phyloP scores from a whole-genome alignment of 1,140 invertebrate genomes.

The Homarus americanus region DNA sequence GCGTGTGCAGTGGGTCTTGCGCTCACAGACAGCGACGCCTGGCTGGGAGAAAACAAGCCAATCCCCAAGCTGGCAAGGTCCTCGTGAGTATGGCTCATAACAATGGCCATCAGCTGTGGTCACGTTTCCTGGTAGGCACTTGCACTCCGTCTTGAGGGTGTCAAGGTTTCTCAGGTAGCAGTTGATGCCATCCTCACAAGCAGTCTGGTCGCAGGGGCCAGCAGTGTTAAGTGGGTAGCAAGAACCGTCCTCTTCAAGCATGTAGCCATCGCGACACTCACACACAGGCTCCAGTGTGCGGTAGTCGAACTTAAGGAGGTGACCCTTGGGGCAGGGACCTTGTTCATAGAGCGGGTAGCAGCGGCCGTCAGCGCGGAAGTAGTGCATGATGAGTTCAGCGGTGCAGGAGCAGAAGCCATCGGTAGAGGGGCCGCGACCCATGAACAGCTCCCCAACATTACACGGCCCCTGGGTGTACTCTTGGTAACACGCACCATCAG shows the following conservation, averaged over 20 bases:
- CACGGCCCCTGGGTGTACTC: slow-evolving; percentile 75
- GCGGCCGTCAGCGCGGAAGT: slow-evolving; percentile 64
- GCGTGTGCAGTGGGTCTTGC: slow-evolving; percentile 75
- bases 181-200: slow-evolving; percentile 72
- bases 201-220: slow-evolving; percentile 75
- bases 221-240: slow-evolving; percentile 76
- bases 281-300: slow-evolving; percentile 73
- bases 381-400: slow-evolving; percentile 74
- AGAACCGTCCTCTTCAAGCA: slow-evolving; percentile 75
- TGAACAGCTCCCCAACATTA: slow-evolving; percentile 74
- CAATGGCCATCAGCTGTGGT: slow-evolving; percentile 75
- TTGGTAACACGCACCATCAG: slow-evolving; percentile 74
- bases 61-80: slow-evolving; percentile 75
- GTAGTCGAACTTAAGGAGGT: slow-evolving; percentile 76
- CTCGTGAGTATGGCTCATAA: slow-evolving; percentile 75
- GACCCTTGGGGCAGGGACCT: slow-evolving; percentile 75
- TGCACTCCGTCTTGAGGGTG: slow-evolving; percentile 75
- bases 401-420: slow-evolving; percentile 75
- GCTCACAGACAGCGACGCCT: slow-evolving; percentile 74
- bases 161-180: slow-evolving; percentile 75
- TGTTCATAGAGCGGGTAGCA: slow-evolving; percentile 76
- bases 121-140: slow-evolving; percentile 74
- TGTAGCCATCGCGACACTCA: slow-evolving; percentile 75
- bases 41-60: slow-evolving; percentile 76
- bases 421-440: slow-evolving; percentile 58